Evolutionary conservation across 2,888 invertebrate genomes (phyloP).

Genomic region (Ypsolopha scabrella): DNA sequence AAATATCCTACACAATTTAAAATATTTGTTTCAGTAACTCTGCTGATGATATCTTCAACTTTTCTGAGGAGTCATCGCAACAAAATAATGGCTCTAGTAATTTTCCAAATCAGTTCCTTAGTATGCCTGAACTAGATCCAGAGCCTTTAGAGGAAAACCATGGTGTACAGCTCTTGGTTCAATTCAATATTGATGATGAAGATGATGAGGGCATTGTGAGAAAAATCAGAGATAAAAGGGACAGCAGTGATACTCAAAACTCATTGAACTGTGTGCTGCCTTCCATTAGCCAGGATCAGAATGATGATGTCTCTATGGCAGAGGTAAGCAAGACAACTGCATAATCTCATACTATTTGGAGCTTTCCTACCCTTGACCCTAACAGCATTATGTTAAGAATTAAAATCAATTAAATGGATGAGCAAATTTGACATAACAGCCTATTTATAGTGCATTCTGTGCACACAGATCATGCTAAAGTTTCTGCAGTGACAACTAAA

Average conservation of each 20-base stretch:
- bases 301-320: constrained; percentile 43
- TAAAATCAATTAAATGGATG: too few species aligned
- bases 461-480: too few species aligned
- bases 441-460: too few species aligned
- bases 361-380: not conserved
- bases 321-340: constrained; percentile 32
- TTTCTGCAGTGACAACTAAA: too few species aligned
- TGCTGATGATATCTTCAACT: not conserved
- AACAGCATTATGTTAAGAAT: not conserved
- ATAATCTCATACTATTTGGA: not conserved
- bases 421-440: too few species aligned
- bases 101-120: constrained; percentile 41
- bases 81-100: constrained; percentile 23
- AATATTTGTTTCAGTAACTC: not conserved
- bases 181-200: constrained; percentile 49
- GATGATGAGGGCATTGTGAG: constrained; percentile 29
- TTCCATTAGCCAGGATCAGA: constrained; percentile 47
- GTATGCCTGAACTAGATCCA: constrained; percentile 51
- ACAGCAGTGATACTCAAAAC: constrained; percentile 21
- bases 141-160: constrained; percentile 28
- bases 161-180: constrained; percentile 43
- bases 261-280: constrained; percentile 59
- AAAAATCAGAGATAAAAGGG: not conserved
- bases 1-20: not conserved
- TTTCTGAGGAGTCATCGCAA: constrained; percentile 26